Base-by-base conservation (phyloP, 2,797 vertebrate genomes). In the Malacoctenus gilli region DNA sequence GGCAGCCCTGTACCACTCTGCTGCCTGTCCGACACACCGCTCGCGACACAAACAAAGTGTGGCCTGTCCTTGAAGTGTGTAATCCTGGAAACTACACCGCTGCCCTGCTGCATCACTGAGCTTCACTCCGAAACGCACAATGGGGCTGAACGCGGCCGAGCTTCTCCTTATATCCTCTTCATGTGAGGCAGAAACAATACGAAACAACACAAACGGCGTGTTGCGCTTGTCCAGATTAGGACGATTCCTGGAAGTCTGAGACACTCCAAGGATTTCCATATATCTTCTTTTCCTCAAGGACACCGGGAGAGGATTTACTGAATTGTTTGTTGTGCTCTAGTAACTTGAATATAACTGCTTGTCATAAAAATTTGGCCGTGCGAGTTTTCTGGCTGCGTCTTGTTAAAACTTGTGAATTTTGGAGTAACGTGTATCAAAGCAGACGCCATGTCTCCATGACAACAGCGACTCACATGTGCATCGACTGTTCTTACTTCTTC, bases 61-160 rank as follows among this genome's bases (percentile, higher is more conserved):
- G 40, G 49, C 63, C 57, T 77, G 76, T 64, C 74, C 56, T 80
- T 83, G 68, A 69, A 53, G 42, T 50, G 36, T 69, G 63, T 81
- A 79, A 73, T 80, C 53, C 72, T 68, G 46, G 62, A 75, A 78
- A 69, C 22, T 13, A 55, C 35, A 44, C 39, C 2, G 1, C 30
- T 67, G 57, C 75, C 71, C 73, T 43, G n/a, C 36, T 68, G 75
- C 72, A 80, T 80, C 65, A 68, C 56, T 46, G 47, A 78, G 65
- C 55, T 50, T 67, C 37, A 64, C 35, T 59, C 37, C 19, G 36
- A 53, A 35, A n/a, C n/a, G n/a, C 25, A 32, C 32, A 23, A 18
- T 12, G 34, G n/a, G 43, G 43, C 42, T 23, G 30, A 41, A 52
- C 21, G 52, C 28, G 3, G 50, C 18, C 31, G 19, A 9, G 0